Percentiles rank a stretch among this genome's conserved stretches.
These are phyloP conservation scores for Macaria notata DNA, from an alignment of 2,888 invertebrate genomes.

Conservation along the genomic window DNA sequence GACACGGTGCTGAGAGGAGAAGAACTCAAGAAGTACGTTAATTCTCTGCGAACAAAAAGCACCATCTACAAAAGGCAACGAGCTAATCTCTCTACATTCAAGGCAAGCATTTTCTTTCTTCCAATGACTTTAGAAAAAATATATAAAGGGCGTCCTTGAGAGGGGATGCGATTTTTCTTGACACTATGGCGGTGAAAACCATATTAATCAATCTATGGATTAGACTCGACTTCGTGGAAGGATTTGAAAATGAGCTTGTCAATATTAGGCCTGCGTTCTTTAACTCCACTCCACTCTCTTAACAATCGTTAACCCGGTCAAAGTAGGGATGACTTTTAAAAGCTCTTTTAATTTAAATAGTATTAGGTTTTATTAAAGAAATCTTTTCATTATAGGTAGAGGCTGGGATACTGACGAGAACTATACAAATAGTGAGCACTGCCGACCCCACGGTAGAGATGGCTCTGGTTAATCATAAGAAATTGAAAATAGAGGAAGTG, in stretches of 20 bases:
- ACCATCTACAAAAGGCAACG: slow-evolving; percentile 91
- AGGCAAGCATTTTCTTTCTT: slow-evolving; percentile 56
- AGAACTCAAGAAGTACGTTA: slow-evolving; percentile 93
- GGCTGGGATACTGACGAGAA: slow-evolving; percentile 88
- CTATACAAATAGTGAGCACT: slow-evolving; percentile 87
- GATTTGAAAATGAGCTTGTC: not conserved
- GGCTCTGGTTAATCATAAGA: slow-evolving; percentile 76
- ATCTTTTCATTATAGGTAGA: slow-evolving; percentile 79
- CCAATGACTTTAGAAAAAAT: slow-evolving; percentile 24
- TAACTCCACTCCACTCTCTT: too few species aligned
- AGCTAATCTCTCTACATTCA: slow-evolving; percentile 87
- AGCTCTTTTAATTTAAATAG: too few species aligned
- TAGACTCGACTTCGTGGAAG: not conserved
- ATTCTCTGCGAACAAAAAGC: slow-evolving; percentile 90
- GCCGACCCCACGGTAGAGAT: slow-evolving; percentile 78
- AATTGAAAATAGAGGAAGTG: slow-evolving; percentile 76
- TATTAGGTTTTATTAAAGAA: too few species aligned
- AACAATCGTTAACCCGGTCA: too few species aligned
- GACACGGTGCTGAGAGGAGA: slow-evolving; percentile 89
- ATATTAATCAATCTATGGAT: slow-evolving; percentile 6
- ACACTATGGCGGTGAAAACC: not conserved
- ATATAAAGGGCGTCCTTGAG: slow-evolving; percentile 8
- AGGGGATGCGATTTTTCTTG: slow-evolving; percentile 1
- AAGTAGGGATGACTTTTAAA: too few species aligned
- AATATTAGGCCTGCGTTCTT: too few species aligned